phyloP scores from a whole-genome alignment of 1,140 invertebrate genomes.

The Drosophila takahashii region DNA sequence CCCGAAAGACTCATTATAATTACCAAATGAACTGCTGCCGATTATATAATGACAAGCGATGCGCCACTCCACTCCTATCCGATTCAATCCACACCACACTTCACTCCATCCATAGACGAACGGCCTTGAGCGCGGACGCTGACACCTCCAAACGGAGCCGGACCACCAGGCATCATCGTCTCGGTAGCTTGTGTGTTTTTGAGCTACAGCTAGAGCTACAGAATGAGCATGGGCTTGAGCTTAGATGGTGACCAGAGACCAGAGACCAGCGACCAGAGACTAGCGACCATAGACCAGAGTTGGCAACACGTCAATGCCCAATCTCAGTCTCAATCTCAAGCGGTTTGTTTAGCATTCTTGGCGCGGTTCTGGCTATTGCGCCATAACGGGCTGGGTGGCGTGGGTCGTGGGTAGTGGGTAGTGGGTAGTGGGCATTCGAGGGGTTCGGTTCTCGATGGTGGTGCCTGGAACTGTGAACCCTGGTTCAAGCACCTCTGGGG shows the following conservation, averaged over 20 bases:
- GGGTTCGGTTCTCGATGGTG: neutral
- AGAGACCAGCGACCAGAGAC: too few relatives aligned
- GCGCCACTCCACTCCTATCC: slow-evolving; percentile 56
- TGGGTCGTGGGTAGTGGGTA: neutral
- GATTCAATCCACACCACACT: too few relatives aligned
- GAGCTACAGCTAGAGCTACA: neutral
- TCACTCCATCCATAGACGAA: slow-evolving; percentile 24
- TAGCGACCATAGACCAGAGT: slow-evolving; percentile 15
- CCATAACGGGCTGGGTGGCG: slow-evolving; percentile 46
- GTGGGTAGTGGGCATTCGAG: too few relatives aligned
- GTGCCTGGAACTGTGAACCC: slow-evolving; percentile 26
- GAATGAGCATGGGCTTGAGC: neutral
- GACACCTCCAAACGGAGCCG: slow-evolving; percentile 48
- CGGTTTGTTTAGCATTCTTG: slow-evolving; percentile 74
- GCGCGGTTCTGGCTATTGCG: slow-evolving; percentile 58
- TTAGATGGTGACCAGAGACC: slow-evolving; percentile 16
- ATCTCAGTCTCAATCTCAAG: slow-evolving; percentile 40
- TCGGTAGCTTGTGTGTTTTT: neutral
- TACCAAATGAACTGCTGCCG: slow-evolving; percentile 63
- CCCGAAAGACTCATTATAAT: slow-evolving; percentile 47
- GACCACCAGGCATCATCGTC: slow-evolving; percentile 26
- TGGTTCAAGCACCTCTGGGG: slow-evolving; percentile 35
- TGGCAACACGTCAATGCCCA: slow-evolving; percentile 55
- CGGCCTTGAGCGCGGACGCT: slow-evolving; percentile 74
- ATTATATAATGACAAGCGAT: slow-evolving; percentile 73